A percentile compares a stretch with the other conserved stretches of the same genome.
Evolutionary conservation across 2,888 invertebrate genomes (phyloP).

Genomic region (Drosophila nr. medialis): DNA sequence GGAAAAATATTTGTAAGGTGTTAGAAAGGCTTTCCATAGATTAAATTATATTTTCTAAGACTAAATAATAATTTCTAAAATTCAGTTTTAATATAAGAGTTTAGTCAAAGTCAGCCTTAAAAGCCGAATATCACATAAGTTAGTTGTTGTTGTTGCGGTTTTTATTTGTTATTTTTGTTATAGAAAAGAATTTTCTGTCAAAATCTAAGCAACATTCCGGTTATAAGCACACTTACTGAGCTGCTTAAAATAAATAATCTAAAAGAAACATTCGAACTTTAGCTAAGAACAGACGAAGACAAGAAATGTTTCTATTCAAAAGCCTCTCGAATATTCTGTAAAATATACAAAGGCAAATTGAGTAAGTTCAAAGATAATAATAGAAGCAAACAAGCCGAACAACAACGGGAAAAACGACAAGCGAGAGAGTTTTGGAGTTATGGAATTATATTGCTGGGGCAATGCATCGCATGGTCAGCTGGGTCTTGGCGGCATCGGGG

Average conservation of each 20-base stretch:
- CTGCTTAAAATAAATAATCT: background rate
- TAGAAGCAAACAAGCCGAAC: conserved; percentile 8
- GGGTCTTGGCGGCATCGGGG: conserved; percentile 91
- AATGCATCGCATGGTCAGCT: conserved; percentile 91
- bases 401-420: background rate
- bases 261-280: background rate
- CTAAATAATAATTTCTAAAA: too few species aligned
- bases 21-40: background rate
- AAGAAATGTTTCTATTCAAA: conserved; percentile 35
- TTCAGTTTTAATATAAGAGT: background rate
- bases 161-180: conserved; percentile 62
- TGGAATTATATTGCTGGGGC: conserved; percentile 90
- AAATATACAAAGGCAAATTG: conserved; percentile 1
- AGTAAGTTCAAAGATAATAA: conserved; percentile 3
- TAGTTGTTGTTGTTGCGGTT: conserved; percentile 70
- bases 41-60: background rate
- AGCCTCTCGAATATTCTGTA: conserved; percentile 61
- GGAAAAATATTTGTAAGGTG: too few species aligned
- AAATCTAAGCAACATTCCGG: conserved; percentile 37
- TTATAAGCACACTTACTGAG: conserved; percentile 20
- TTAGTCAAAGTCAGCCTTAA: too few species aligned
- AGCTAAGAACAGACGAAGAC: background rate
- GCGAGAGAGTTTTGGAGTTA: conserved; percentile 30
- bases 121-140: background rate
- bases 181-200: conserved; percentile 42